A percentile compares a stretch with the other conserved stretches of the same genome.
Evolutionary conservation across 1,140 invertebrate species (phyloP).

Genomic region (Antheraea pernyi): DNA sequence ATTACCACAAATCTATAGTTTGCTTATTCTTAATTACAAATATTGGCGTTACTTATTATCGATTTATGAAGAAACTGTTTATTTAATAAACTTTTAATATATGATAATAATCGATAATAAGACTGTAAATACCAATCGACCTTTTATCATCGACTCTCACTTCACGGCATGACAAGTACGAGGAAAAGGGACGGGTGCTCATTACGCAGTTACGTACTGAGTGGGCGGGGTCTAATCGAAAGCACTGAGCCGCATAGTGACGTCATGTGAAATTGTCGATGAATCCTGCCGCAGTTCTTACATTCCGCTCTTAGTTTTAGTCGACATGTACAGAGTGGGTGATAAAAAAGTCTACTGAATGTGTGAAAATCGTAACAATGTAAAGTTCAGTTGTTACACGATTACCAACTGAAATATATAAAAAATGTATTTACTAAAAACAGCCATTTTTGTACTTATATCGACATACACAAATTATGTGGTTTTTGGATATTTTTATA

Average conservation of each 20-base stretch:
- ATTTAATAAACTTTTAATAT: too few species aligned
- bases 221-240: slow-evolving; percentile 35
- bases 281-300: slow-evolving; percentile 23
- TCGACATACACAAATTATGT: too few species aligned
- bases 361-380: too few species aligned
- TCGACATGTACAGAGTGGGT: slow-evolving; percentile 34
- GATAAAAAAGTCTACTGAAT: slow-evolving; percentile 23
- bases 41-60: too few species aligned
- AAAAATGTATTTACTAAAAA: too few species aligned
- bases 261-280: slow-evolving; percentile 56
- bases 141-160: background rate
- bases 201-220: slow-evolving; percentile 35
- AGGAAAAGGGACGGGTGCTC: slow-evolving; percentile 41
- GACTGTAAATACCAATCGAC: background rate
- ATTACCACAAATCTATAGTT: too few species aligned
- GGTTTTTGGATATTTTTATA: too few species aligned
- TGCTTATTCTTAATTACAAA: too few species aligned
- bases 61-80: background rate
- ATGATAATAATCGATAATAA: background rate
- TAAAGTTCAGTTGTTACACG: too few species aligned
- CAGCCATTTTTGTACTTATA: too few species aligned
- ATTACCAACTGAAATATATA: too few species aligned
- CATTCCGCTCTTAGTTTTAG: slow-evolving; percentile 39
- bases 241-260: slow-evolving; percentile 32
- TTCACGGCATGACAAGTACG: background rate